phyloP scores from a whole-genome alignment of 1,140 invertebrate species.

The Aporrectodea caliginosa region DNA sequence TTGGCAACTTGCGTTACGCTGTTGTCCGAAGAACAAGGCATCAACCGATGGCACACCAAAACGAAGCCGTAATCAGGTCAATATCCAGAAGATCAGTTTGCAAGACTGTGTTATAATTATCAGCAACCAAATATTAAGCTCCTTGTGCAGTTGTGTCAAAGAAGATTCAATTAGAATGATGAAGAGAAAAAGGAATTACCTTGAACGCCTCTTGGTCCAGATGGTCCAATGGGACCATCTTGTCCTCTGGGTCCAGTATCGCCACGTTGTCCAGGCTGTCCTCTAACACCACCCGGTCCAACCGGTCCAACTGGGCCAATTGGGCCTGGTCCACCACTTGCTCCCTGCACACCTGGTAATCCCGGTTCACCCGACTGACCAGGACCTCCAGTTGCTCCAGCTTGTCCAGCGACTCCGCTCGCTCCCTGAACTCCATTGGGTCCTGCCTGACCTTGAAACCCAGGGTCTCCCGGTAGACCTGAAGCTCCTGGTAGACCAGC shows the following conservation, averaged over 20 bases:
- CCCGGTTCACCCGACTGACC: conserved; percentile 14
- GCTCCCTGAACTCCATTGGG: conserved; percentile 25
- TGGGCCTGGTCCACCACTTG: background rate
- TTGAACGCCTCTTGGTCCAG: conserved; percentile 19
- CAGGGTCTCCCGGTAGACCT: background rate
- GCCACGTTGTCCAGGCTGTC: background rate
- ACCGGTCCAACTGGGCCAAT: background rate
- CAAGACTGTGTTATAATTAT: too few species aligned
- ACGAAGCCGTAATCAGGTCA: too few species aligned
- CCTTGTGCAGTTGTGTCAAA: too few species aligned
- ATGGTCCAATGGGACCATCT: background rate
- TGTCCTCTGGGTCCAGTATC: background rate
- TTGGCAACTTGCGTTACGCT: too few species aligned
- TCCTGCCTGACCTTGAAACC: conserved; percentile 1
- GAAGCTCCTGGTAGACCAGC: conserved; percentile 28
- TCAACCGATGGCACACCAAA: too few species aligned
- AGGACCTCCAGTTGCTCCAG: conserved; percentile 17
- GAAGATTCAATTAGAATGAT: too few species aligned
- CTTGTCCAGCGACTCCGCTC: conserved; percentile 28
- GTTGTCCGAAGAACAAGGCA: too few species aligned
- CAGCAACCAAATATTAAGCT: too few species aligned
- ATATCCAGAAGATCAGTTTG: too few species aligned
- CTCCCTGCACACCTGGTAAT: background rate
- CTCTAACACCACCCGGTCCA: conserved; percentile 5
- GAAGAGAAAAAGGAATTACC: too few species aligned